A percentile compares a stretch with the other conserved stretches of the same genome.
Conservation (phyloP, 2,797 vertebrate species). For the Sphenopsis melanotis region DNA sequence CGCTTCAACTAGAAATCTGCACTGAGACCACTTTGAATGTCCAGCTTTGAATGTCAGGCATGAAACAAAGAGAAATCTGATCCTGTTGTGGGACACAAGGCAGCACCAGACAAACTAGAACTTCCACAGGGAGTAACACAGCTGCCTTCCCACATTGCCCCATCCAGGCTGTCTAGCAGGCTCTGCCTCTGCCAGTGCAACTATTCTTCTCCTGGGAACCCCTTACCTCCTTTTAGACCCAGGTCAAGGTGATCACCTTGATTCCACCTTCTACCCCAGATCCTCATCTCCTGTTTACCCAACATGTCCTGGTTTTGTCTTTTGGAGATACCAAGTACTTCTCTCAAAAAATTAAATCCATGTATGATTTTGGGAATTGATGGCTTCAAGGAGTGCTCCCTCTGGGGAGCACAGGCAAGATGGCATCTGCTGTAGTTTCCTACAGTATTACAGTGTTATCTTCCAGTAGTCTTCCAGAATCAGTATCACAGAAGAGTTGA, state of each 20-base stretch:
- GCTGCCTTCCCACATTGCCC: background rate
- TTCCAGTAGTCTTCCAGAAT: background rate
- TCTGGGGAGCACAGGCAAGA: background rate
- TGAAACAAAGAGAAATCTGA: background rate
- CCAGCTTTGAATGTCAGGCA: background rate
- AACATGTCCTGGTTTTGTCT: rapidly evolving
- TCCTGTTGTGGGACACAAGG: background rate
- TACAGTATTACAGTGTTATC: background rate
- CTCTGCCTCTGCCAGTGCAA: background rate
- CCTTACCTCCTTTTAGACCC: background rate
- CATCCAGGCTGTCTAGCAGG: background rate
- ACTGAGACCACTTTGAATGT: background rate
- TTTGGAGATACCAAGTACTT: background rate
- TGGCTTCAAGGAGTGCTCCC: background rate
- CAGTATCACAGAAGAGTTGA: background rate
- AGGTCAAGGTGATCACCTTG: background rate
- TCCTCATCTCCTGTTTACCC: background rate
- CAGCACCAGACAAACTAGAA: background rate
- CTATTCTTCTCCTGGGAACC: background rate
- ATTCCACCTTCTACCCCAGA: background rate
- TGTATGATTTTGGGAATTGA: background rate
- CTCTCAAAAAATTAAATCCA: background rate
- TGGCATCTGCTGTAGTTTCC: background rate
- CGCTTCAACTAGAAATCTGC: background rate
- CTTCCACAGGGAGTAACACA: background rate